These are phyloP conservation scores for Lepidurus apus DNA, from an alignment of 1,140 invertebrate genomes.

Conservation along the genomic window DNA sequence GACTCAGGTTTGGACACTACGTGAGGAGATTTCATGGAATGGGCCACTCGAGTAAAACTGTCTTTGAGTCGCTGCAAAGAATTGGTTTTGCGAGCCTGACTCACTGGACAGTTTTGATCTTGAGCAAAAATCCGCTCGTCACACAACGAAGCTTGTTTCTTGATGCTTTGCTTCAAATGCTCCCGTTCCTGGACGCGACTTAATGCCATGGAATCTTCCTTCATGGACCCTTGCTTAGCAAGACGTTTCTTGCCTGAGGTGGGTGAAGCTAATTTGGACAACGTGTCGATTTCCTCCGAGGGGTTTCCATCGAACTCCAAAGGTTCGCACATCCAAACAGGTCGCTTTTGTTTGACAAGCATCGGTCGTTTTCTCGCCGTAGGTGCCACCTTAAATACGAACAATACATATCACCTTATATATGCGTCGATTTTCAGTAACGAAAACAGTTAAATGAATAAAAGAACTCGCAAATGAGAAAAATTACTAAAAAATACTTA, in stretches of 20 bases:
- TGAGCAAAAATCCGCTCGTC: slow-evolving; percentile 74
- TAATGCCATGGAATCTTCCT: slow-evolving; percentile 76
- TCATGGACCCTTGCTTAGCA: slow-evolving; percentile 78
- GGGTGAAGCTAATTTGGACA: not conserved
- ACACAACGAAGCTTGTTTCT: slow-evolving; percentile 80
- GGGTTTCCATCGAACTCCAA: slow-evolving; percentile 23
- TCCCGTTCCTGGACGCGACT: slow-evolving; percentile 77
- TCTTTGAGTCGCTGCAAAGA: slow-evolving; percentile 28
- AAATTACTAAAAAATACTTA: too few species aligned
- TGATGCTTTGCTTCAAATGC: slow-evolving; percentile 72
- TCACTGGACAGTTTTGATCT: slow-evolving; percentile 38
- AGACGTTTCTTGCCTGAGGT: slow-evolving; percentile 41
- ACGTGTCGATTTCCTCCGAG: not conserved
- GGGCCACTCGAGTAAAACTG: slow-evolving; percentile 25
- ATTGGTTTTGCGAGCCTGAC: slow-evolving; percentile 17
- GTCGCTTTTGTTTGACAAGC: slow-evolving; percentile 73
- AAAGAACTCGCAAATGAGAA: too few species aligned
- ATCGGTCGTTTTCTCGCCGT: slow-evolving; percentile 47
- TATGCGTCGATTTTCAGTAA: too few species aligned
- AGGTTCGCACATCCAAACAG: slow-evolving; percentile 57
- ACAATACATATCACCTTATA: too few species aligned
- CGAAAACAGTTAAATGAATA: too few species aligned
- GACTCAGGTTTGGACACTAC: not conserved
- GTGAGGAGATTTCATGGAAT: slow-evolving; percentile 18
- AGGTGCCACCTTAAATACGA: not conserved